Base-by-base conservation (phyloP, 2,113 vertebrate species). In the Sapajus apella region DNA sequence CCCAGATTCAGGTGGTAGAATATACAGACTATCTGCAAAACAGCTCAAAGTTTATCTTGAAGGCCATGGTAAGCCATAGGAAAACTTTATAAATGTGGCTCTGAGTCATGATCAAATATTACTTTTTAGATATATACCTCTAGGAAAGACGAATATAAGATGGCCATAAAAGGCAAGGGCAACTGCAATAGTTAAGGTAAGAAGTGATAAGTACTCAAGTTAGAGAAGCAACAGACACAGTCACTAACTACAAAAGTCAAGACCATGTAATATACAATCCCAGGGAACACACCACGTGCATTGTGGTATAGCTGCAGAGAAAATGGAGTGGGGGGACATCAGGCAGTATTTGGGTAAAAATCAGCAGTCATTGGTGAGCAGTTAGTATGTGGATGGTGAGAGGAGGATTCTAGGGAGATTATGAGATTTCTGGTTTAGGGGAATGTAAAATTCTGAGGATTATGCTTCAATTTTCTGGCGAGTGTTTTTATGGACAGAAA, bases 221-320 rank as follows among this genome's bases (percentile, higher is more conserved):
- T 83, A 79, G 55, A 20, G 16, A 55, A 13, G 25, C 40, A 35
- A 12, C 8, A 12, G 45, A 40, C 2, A 9, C 2, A 72, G 10
- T 27, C 52, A 64, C 23, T 56, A 17, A 55, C 8, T n/a, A 32
- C 45, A 35, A 13, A 64, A 4, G 5, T 32, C 47, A 25, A 68
- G 56, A 70, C 0, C 21, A 3, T 11, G 20, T 5, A 3, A 32
- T 66, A 1, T 50, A 30, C 4, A 21, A 10, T 56, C 14, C 21
- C 17, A 58, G 27, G 23, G 50, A n/a, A 64, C 17, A 14, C 18
- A 25, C 43, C 4, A 6, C 37, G 8, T n/a, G 1, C 35, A 8
- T 4, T 52, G 70, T n/a, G 66, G 6, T 56, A 27, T 1, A 25
- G n/a, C 16, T 79, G 5, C 6, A 18, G 50, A 52, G 30, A 1